A percentile compares a stretch with the other conserved stretches of the same genome.
phyloP scores from a whole-genome alignment of 2,797 vertebrate genomes.

The Brachyalestes nurse region DNA sequence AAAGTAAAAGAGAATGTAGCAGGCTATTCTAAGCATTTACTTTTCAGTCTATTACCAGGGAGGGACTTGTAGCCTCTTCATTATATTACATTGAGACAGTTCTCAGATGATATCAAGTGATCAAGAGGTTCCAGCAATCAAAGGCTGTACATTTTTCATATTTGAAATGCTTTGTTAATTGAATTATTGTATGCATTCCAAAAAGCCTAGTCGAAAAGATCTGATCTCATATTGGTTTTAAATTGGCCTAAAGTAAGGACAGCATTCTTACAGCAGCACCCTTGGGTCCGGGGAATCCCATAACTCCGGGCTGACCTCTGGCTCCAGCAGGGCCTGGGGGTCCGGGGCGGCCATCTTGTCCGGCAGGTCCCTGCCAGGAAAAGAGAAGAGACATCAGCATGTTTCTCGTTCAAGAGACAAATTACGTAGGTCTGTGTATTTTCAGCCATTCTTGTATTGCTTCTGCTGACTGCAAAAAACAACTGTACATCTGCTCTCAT shows the following conservation, averaged over 20 bases:
- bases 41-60: background rate
- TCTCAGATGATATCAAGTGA: background rate
- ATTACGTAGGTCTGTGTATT: background rate
- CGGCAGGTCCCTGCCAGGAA: conserved; percentile 78
- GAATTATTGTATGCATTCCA: background rate
- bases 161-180: background rate
- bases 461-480: background rate
- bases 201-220: background rate
- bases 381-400: background rate
- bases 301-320: conserved; percentile 89
- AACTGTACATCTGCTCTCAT: too few species aligned
- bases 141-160: background rate
- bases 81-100: background rate
- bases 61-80: background rate
- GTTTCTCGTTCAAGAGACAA: background rate
- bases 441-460: background rate
- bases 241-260: background rate
- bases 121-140: background rate
- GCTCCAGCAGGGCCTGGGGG: conserved; percentile 83
- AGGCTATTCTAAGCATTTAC: conserved; percentile 3
- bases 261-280: conserved; percentile 84
- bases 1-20: conserved; percentile 17
- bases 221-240: background rate
- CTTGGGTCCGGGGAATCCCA: conserved; percentile 92
- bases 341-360: conserved; percentile 88